Conservation (phyloP, 2,113 vertebrate genomes). For the Cygnus atratus region DNA sequence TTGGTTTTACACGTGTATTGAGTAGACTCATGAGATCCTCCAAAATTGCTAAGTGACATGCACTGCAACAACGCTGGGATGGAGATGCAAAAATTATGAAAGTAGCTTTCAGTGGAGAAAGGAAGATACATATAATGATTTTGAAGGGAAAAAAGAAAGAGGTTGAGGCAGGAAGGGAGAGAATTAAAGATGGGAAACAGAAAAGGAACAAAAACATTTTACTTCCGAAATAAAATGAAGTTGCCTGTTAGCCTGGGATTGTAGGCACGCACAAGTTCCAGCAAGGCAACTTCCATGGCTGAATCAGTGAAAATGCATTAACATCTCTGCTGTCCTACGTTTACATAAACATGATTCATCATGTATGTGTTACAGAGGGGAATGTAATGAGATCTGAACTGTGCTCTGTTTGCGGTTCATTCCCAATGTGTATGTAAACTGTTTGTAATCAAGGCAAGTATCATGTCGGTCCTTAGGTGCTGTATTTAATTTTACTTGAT, state of each 20-base stretch:
- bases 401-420: neutral
- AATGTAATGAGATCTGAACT: neutral
- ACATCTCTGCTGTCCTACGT: neutral
- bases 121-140: neutral
- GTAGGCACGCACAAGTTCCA: neutral
- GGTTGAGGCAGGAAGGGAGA: neutral
- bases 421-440: neutral
- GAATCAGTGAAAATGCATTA: neutral
- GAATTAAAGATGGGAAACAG: neutral
- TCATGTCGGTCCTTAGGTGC: neutral
- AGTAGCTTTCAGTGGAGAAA: neutral
- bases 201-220: neutral
- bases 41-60: neutral
- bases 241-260: neutral
- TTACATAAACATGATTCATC: neutral
- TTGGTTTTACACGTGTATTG: neutral
- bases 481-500: neutral
- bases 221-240: neutral
- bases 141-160: neutral
- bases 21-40: neutral
- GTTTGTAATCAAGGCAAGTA: constrained; percentile 2
- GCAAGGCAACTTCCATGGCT: neutral
- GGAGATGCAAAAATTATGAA: neutral
- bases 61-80: neutral
- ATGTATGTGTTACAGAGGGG: neutral